Evolutionary conservation across 1,140 invertebrate genomes (phyloP).

Genomic region (Myzus persicae): DNA sequence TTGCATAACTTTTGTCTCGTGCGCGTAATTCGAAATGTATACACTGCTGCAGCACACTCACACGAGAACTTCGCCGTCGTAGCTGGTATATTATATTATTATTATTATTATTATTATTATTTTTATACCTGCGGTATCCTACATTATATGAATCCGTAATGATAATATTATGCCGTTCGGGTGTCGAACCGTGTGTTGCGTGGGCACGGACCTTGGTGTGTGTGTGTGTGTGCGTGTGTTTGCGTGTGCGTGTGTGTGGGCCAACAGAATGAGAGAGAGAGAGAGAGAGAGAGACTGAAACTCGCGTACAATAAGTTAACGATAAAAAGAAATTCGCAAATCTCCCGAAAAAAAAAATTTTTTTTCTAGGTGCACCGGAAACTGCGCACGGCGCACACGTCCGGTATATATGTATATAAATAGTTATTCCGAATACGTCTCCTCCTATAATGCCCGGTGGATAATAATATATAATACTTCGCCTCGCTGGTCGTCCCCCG

Average conservation of each 20-base stretch:
- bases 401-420: neutral
- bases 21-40: slow-evolving; percentile 29
- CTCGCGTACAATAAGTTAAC: neutral
- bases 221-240: no score
- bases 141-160: slow-evolving; percentile 2
- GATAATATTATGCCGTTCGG: slow-evolving; percentile 14
- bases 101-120: neutral
- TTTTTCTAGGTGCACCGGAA: neutral
- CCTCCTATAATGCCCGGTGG: no score
- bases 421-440: neutral
- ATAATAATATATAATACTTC: neutral
- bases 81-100: neutral
- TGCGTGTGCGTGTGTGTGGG: neutral
- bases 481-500: neutral
- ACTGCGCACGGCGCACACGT: neutral
- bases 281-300: neutral
- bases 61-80: neutral
- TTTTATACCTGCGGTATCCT: neutral
- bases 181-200: neutral
- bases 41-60: neutral
- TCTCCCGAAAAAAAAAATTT: neutral
- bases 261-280: neutral
- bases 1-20: slow-evolving; percentile 46
- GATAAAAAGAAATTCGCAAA: slow-evolving; percentile 17
- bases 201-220: neutral